These are phyloP conservation scores for Gymnoscopelus microlampas DNA, from an alignment of 2,797 vertebrate species.

Conservation along the genomic window DNA sequence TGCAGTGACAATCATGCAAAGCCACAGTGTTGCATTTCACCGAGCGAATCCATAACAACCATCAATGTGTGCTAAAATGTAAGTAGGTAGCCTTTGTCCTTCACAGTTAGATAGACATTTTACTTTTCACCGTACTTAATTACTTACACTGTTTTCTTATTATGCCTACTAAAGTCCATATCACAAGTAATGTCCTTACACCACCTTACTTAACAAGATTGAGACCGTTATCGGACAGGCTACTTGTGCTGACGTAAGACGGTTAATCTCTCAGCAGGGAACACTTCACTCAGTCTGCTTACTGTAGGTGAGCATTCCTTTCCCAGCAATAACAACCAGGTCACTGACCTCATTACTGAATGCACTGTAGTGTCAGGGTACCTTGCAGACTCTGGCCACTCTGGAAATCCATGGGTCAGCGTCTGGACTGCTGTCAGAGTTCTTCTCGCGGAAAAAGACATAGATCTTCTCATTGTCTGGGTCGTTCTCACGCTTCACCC, in stretches of 20 bases:
- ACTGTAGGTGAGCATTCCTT: background rate
- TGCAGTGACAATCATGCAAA: background rate
- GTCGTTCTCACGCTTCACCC: constrained; percentile 68
- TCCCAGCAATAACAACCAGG: background rate
- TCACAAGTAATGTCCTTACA: background rate
- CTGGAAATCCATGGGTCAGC: constrained; percentile 82
- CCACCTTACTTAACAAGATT: background rate
- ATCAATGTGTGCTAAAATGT: background rate
- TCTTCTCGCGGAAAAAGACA: constrained; percentile 83
- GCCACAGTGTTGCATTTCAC: background rate
- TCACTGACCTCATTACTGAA: background rate
- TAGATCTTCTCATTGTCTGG: constrained; percentile 83
- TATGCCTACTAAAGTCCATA: too few relatives aligned
- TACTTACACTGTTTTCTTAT: too few relatives aligned
- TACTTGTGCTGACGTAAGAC: background rate
- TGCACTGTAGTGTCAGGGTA: constrained; percentile 37
- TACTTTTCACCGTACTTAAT: too few relatives aligned
- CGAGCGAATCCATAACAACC: background rate
- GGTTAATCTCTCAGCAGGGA: too few relatives aligned
- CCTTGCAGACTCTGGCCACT: constrained; percentile 84
- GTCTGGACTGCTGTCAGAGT: constrained; percentile 75
- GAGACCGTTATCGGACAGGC: background rate
- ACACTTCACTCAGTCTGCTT: background rate
- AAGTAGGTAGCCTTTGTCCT: too few relatives aligned
- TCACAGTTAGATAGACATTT: too few relatives aligned